A percentile compares a stretch with the other conserved stretches of the same genome.
Evolutionary conservation across 2,113 vertebrate genomes (phyloP).

Genomic region (Sisor rabdophorus): DNA sequence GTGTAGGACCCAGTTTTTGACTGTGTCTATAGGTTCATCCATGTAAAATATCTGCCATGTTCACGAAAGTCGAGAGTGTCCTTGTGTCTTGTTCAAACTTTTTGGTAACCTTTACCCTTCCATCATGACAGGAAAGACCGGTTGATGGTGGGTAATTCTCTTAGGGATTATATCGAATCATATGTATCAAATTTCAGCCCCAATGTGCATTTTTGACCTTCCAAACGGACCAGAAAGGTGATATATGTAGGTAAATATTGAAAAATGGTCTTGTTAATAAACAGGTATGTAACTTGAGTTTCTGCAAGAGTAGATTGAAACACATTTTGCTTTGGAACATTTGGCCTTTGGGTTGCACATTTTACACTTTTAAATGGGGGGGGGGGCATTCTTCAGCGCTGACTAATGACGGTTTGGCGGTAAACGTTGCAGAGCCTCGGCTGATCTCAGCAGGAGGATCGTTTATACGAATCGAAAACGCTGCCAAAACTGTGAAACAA

Average conservation of each 20-base stretch:
- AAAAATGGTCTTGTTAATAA: slow-evolving; percentile 18
- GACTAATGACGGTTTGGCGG: slow-evolving; percentile 36
- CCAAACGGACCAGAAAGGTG: neutral
- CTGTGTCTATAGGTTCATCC: neutral
- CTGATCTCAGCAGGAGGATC: slow-evolving; percentile 35
- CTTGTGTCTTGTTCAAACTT: neutral
- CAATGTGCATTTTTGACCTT: slow-evolving; percentile 8
- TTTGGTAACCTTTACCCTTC: slow-evolving; percentile 7
- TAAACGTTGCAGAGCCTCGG: slow-evolving; percentile 25
- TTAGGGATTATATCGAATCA: neutral
- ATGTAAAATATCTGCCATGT: neutral
- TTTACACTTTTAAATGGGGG: slow-evolving; percentile 25
- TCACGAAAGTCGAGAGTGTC: too few relatives aligned
- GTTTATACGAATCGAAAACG: slow-evolving; percentile 10
- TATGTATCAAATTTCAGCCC: neutral
- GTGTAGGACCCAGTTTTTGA: too few relatives aligned
- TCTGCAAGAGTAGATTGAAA: slow-evolving; percentile 6
- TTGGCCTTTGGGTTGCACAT: slow-evolving; percentile 19
- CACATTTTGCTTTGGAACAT: slow-evolving; percentile 16
- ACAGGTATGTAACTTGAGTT: slow-evolving; percentile 19
- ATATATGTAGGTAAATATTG: neutral
- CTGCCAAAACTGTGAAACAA: slow-evolving; percentile 22
- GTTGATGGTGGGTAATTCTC: neutral
- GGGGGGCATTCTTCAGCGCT: slow-evolving; percentile 34
- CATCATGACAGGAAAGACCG: neutral